These are phyloP conservation scores for Alectura lathami DNA, from an alignment of 2,113 vertebrate species.

Conservation along the genomic window DNA sequence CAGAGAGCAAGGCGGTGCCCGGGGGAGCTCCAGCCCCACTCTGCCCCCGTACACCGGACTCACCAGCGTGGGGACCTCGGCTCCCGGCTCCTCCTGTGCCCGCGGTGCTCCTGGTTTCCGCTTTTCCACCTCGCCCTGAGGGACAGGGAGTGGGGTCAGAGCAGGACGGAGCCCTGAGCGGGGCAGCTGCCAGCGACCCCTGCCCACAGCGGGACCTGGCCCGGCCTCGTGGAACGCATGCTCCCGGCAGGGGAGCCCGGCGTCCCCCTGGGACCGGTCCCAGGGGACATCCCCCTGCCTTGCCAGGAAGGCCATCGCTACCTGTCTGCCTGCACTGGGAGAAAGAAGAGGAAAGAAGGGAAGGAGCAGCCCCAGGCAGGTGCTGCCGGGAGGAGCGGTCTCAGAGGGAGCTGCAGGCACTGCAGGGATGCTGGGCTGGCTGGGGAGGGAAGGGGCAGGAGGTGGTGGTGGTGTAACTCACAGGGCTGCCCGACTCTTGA, in stretches of 20 bases:
- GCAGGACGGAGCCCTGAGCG: background rate
- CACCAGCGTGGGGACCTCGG: constrained; percentile 52
- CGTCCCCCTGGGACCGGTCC: background rate
- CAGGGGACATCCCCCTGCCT: background rate
- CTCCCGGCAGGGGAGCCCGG: background rate
- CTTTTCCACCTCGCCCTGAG: constrained; percentile 58
- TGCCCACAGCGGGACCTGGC: background rate
- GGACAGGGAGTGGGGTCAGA: constrained; percentile 8
- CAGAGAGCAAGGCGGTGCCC: background rate
- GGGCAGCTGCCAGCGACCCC: background rate
- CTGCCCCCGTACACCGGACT: background rate
- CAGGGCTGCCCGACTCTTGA: constrained; percentile 90
- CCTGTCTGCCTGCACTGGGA: constrained; percentile 29
- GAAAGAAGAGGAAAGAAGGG: constrained; percentile 51
- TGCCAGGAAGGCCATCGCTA: background rate
- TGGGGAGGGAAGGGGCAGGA: background rate
- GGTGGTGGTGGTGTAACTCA: constrained; percentile 74
- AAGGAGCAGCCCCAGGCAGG: constrained; percentile 8
- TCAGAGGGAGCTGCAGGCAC: background rate
- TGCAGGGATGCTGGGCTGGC: background rate
- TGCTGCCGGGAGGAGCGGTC: background rate
- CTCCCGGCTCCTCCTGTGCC: constrained; percentile 49
- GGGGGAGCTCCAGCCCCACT: background rate
- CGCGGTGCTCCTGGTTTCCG: constrained; percentile 17
- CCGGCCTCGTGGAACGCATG: background rate